A percentile compares a stretch with the other conserved stretches of the same genome.
These are phyloP conservation scores for Actinemys pallida DNA, from an alignment of 2,113 vertebrate genomes.

Conservation along the genomic window DNA sequence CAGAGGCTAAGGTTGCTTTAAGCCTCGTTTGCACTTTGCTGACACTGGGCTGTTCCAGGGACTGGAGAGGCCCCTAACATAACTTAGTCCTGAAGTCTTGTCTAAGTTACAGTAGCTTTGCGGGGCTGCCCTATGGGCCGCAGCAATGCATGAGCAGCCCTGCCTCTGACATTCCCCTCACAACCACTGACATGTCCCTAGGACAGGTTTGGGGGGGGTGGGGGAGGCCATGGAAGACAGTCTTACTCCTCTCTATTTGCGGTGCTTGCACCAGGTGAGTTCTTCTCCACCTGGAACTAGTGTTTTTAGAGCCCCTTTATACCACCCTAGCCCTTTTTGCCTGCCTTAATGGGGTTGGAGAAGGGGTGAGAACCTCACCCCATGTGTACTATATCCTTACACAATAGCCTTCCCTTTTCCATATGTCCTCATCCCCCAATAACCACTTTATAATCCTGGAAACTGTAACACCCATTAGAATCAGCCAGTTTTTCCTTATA, in stretches of 20 bases:
- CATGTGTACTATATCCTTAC: neutral
- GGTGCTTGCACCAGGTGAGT: neutral
- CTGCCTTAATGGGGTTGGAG: neutral
- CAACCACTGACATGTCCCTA: neutral
- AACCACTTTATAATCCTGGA: conserved; percentile 31
- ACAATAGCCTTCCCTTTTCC: neutral
- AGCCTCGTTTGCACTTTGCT: neutral
- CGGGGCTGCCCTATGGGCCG: neutral
- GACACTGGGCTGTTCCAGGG: neutral
- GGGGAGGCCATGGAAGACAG: neutral
- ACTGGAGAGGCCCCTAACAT: neutral
- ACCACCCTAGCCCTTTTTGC: neutral
- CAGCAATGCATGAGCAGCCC: neutral
- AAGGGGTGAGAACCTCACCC: neutral
- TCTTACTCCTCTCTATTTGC: neutral
- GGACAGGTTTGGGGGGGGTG: neutral
- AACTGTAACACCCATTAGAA: neutral
- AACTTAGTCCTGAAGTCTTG: too few relatives aligned
- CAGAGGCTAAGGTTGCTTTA: neutral
- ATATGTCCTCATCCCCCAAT: neutral
- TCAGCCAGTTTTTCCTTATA: neutral
- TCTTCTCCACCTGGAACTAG: neutral
- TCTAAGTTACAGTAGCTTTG: neutral
- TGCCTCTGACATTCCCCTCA: too few relatives aligned
- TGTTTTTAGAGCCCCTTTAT: neutral